Base-by-base conservation (phyloP, 2,797 vertebrate species). In the Ambastaia sidthimunki region DNA sequence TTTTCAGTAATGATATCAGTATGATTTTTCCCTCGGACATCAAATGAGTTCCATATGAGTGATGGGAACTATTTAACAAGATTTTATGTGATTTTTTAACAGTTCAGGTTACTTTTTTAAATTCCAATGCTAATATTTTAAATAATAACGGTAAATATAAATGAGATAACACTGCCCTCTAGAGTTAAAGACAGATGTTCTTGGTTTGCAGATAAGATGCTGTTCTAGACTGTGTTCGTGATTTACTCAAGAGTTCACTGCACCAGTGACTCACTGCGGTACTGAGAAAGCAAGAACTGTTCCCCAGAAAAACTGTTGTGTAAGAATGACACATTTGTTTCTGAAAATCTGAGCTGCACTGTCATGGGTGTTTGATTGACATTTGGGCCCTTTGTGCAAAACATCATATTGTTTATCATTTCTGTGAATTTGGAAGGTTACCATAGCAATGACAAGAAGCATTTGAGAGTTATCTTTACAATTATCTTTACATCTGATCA, bases 121-220 rank as follows among this genome's bases (percentile, higher is more conserved):
- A 71, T 41, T n/a, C 19, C 3, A 23, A 1, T 11, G 44, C 19
- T 70, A 71, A 63, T 78, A 57, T 59, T 57, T 3, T 21, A 25
- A 28, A 19, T 37, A 78, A 44, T 44, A 62, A 60, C 44, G 57
- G 79, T 89, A 87, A 87, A 77, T 62, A 78, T 89, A 87, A 87
- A 77, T 92, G 73, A 82, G 88, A 86, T 78, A 86, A 89, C 3
- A 89, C 85, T 84, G 88, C 92, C 90, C 90, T 91, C 92, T 93
- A 89, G 87, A 91, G 93, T 87, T 74, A 69, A 78, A 52, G 37
- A 0, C 7, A 3, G 37, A 78, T 69, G 44, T 62, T 52, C 9
- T n/a, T 50, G 25, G n/a, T 34, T 28, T 47, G 15, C 1, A 12
- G 34, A 37, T 37, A 44, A 44, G 59, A 44, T 78, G 55, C 25